These are phyloP conservation scores for Turritopsis rubra DNA, from an alignment of 30 jellyfish, hydroid and myxozoan genomes.

Conservation along the genomic window DNA sequence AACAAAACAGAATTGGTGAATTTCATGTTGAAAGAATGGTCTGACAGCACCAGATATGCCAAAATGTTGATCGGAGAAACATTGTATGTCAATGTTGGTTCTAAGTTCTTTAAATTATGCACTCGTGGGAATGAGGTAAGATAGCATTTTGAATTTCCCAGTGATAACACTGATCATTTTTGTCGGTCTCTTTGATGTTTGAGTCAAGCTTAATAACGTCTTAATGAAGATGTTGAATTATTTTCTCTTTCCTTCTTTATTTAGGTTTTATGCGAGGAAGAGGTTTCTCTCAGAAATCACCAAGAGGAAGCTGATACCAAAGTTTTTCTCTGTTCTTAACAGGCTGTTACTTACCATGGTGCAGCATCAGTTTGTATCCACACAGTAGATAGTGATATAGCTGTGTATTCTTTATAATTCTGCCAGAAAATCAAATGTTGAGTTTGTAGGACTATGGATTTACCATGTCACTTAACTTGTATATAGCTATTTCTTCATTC, in stretches of 20 bases:
- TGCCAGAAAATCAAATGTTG: no score
- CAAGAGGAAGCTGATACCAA: slow-evolving; percentile 5
- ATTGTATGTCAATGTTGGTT: background rate
- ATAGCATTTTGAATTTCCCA: background rate
- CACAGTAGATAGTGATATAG: slow-evolving; percentile 6
- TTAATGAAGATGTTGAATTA: no score
- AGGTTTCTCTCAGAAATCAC: slow-evolving; percentile 4
- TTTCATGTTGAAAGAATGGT: background rate
- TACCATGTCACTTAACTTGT: no score
- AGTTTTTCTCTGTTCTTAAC: background rate
- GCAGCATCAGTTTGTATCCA: no score
- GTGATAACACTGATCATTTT: no score
- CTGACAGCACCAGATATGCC: background rate
- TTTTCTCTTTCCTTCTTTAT: no score
- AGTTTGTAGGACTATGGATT: no score
- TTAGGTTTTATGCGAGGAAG: background rate
- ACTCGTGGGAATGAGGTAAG: background rate
- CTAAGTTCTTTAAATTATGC: background rate
- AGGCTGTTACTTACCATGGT: no score
- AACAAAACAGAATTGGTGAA: no score
- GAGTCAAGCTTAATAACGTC: no score
- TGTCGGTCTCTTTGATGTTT: no score
- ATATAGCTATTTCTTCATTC: no score
- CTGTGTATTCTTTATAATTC: background rate
- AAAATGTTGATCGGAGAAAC: background rate